Conservation (phyloP, 2,797 vertebrate genomes). For the Caiman crocodilus region DNA sequence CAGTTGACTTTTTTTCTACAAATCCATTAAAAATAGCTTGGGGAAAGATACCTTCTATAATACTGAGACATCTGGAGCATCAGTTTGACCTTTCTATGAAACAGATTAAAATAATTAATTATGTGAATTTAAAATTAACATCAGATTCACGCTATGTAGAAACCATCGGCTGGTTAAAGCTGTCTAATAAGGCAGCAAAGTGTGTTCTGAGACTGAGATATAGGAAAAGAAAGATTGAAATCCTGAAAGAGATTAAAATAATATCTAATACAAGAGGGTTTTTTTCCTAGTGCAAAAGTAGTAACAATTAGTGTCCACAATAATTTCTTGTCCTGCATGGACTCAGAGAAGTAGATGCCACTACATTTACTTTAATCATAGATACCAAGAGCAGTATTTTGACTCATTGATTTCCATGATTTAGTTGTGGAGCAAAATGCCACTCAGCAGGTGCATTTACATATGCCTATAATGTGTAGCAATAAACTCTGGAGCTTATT, state of each 20-base stretch:
- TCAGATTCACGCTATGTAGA: neutral
- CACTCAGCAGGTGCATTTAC: too few relatives aligned
- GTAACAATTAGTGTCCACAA: neutral
- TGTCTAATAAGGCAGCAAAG: neutral
- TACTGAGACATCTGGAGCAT: neutral
- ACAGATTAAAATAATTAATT: neutral
- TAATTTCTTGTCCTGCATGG: neutral
- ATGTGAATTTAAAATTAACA: neutral
- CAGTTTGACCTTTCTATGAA: neutral
- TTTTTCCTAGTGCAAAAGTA: neutral
- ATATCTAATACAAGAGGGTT: neutral
- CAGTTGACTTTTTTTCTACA: neutral
- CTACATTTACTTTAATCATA: too few relatives aligned
- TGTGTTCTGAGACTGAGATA: neutral
- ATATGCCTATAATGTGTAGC: too few relatives aligned
- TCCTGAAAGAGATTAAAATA: neutral
- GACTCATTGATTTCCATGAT: too few relatives aligned
- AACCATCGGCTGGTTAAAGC: neutral
- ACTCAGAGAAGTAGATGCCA: neutral
- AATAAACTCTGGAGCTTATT: too few relatives aligned
- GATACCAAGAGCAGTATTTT: neutral
- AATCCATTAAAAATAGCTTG: neutral
- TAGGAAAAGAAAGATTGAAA: neutral
- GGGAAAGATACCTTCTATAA: neutral
- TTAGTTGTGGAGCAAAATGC: too few relatives aligned